Conservation (phyloP, 1,140 invertebrate genomes). For the Formica selysi region DNA sequence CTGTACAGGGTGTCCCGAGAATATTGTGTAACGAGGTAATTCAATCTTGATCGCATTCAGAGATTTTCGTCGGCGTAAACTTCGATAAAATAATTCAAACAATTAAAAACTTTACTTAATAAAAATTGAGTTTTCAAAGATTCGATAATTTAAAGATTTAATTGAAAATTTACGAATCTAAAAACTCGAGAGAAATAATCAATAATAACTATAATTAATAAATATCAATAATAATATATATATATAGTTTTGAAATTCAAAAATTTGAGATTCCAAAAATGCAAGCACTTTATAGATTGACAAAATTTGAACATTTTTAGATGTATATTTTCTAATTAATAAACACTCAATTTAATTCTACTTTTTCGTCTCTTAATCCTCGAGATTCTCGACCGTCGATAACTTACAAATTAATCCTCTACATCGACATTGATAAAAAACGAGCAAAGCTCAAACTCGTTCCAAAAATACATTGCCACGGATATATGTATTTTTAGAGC, state of each 20-base stretch:
- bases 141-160: background rate
- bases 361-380: background rate
- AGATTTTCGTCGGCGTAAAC: background rate
- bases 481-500: constrained; percentile 27
- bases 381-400: background rate
- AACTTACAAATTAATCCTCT: constrained; percentile 8
- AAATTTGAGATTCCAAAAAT: background rate
- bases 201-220: too few relatives aligned
- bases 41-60: background rate
- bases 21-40: background rate
- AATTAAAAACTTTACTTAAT: background rate
- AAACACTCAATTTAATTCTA: background rate
- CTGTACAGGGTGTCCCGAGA: constrained; percentile 31
- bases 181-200: background rate
- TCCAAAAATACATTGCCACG: background rate
- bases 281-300: background rate
- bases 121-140: background rate
- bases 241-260: background rate
- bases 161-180: background rate
- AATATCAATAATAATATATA: too few relatives aligned
- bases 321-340: background rate
- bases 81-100: background rate
- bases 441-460: background rate
- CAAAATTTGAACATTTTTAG: background rate
- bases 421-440: background rate